Percentiles rank a stretch among this genome's conserved stretches.
phyloP scores from a whole-genome alignment of 2,797 vertebrate genomes.

The Chloroceryle inda region DNA sequence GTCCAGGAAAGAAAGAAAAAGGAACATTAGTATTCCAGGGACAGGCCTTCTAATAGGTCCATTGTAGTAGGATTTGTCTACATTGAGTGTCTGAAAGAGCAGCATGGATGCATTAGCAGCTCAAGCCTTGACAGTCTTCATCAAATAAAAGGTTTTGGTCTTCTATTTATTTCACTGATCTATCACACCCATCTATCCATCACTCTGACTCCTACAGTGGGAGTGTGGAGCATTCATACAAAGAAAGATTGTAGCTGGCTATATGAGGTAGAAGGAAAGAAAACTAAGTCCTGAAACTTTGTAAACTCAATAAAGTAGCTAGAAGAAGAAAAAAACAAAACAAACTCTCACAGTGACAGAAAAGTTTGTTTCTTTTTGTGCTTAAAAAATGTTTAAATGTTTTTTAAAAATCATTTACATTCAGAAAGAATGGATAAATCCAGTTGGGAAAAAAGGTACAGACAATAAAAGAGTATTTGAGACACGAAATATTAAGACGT shows the following conservation, averaged over 20 bases:
- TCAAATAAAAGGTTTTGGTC: neutral
- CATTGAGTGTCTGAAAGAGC: neutral
- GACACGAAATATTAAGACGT: neutral
- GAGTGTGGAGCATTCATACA: neutral
- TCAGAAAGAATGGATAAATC: neutral
- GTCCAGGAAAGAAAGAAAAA: neutral
- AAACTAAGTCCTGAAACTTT: neutral
- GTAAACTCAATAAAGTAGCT: neutral
- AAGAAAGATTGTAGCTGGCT: neutral
- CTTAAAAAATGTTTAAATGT: neutral
- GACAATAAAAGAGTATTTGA: neutral
- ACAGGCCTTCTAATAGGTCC: neutral
- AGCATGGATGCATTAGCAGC: neutral
- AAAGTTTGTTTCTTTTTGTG: neutral
- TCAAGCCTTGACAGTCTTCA: neutral
- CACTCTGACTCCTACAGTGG: neutral
- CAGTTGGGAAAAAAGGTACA: neutral
- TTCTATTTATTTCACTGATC: neutral
- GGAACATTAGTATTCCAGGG: neutral
- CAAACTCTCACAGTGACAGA: neutral
- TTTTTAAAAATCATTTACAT: neutral
- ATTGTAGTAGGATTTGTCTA: neutral
- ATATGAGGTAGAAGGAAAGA: neutral
- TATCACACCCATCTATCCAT: neutral
- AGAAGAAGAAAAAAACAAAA: fast-evolving